phyloP scores from a whole-genome alignment of 2,888 invertebrate genomes.

The Polylopha cassiicola region DNA sequence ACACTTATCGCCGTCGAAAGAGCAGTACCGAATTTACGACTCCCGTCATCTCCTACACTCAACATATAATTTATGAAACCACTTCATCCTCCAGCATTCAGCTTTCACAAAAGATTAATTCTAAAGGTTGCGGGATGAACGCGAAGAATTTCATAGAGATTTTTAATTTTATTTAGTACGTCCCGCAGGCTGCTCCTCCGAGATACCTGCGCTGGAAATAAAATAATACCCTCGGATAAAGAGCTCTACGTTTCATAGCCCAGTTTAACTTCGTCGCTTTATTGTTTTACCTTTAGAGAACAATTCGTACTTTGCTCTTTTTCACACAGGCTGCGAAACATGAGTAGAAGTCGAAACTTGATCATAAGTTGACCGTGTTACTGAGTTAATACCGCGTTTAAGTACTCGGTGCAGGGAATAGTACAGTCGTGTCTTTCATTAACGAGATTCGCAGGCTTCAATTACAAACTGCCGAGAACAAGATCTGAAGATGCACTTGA shows the following conservation, averaged over 20 bases:
- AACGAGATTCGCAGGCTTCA: slow-evolving; percentile 28
- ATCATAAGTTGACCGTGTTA: slow-evolving; percentile 49
- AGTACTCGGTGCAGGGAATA: slow-evolving; percentile 33
- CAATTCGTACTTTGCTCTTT: slow-evolving; percentile 30
- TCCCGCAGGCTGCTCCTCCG: slow-evolving; percentile 38
- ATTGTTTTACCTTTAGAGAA: slow-evolving; percentile 31
- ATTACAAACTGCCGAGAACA: slow-evolving; percentile 37
- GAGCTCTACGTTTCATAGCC: slow-evolving; percentile 45
- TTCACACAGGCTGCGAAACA: slow-evolving; percentile 32
- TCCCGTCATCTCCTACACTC: slow-evolving; percentile 18
- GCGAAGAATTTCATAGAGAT: slow-evolving; percentile 42
- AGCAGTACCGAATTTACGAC: slow-evolving; percentile 18
- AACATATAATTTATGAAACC: slow-evolving; percentile 21
- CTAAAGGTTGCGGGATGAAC: slow-evolving; percentile 38
- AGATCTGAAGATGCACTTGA: slow-evolving; percentile 47
- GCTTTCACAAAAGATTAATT: slow-evolving; percentile 24
- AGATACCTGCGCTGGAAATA: slow-evolving; percentile 57
- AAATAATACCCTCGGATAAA: slow-evolving; percentile 44
- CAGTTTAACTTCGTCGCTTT: slow-evolving; percentile 29
- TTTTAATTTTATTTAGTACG: slow-evolving; percentile 51
- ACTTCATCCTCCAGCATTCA: slow-evolving; percentile 18
- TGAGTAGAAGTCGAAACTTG: slow-evolving; percentile 32
- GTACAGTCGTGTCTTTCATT: slow-evolving; percentile 38
- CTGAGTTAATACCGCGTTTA: slow-evolving; percentile 51
- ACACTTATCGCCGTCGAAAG: slow-evolving; percentile 20